Evolutionary conservation across 2,797 vertebrate genomes (phyloP), one percentile per base, ranked within the genome.

Genomic region (Salmo trutta): DNA sequence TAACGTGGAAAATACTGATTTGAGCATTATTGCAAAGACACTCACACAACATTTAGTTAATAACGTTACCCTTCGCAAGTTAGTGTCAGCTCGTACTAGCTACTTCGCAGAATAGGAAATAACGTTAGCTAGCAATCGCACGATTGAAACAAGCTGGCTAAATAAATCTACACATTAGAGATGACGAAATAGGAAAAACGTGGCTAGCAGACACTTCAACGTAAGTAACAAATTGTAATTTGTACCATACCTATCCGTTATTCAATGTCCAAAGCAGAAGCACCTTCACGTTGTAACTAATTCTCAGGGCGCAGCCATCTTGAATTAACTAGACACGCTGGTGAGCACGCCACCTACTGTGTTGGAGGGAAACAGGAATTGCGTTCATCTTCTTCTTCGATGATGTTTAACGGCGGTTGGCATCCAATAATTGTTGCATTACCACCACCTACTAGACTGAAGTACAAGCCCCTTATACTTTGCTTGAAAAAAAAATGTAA

Each of bases 221-320:
- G 17, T 71, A 17, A 47, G 19, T 10, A 51, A 41, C 33, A 52
- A 36, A 56, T 69, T 14, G 15, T 67, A 5, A 17, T 3, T 14
- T 70, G 59, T 36, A 4, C n/a, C 82, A 0, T 83, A 92, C 91
- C 90, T 87, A 78, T 73, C 24, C n/a, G 56, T 81, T 29, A 81
- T 65, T 73, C 47, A 75, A 79, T 1, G 8, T 33, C 19, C 29
- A 47, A 17, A 27, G 7, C 41, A 71, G 10, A 54, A 71, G 8
- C 19, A 75, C 81, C 86, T 85, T 94, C 92, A 92, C 91, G 90
- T 88, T 29, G 84, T 75, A 33, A 31, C 74, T 79, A 82, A 79
- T 81, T 79, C 75, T 75, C 86, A 89, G 92, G 90, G 93, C 87
- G 93, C 92, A 85, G 93, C 76, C 93, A 94, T 94, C 31, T 94